Evolutionary conservation across 2,113 vertebrate species (phyloP).

Genomic region (Festucalex cinctus): DNA sequence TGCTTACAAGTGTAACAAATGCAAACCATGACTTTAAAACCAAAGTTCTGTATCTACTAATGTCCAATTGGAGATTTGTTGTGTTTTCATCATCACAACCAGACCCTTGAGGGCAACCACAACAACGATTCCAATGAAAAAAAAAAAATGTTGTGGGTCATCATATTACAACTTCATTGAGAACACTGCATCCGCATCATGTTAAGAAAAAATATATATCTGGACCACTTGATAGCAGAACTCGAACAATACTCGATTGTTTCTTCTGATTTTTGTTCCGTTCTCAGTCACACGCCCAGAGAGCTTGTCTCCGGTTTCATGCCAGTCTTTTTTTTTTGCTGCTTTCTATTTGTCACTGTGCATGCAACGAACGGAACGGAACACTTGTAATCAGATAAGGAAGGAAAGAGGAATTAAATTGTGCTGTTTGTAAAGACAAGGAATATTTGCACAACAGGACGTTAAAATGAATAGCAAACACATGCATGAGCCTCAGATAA

Average conservation of each 20-base stretch:
- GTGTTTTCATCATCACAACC: not conserved
- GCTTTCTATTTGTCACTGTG: constrained; percentile 11
- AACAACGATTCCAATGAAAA: too few relatives aligned
- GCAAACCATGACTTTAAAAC: too few relatives aligned
- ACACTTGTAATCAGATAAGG: constrained; percentile 34
- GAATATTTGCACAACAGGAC: not conserved
- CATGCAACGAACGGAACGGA: constrained; percentile 16
- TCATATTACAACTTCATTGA: not conserved
- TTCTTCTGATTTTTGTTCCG: constrained; percentile 13
- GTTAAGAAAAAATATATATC: not conserved
- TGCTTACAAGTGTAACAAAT: too few relatives aligned
- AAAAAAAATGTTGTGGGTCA: too few relatives aligned
- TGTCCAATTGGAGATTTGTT: not conserved
- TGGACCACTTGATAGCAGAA: not conserved
- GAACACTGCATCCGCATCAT: not conserved
- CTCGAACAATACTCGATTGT: not conserved
- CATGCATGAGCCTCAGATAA: not conserved
- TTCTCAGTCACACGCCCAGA: constrained; percentile 16
- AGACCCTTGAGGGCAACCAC: too few relatives aligned
- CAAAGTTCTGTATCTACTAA: too few relatives aligned
- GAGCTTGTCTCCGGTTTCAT: constrained; percentile 45
- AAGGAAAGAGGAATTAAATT: constrained; percentile 5
- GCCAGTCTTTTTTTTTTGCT: constrained; percentile 11
- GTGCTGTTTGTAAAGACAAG: constrained; percentile 1
- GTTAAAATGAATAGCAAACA: not conserved